Percentiles rank a stretch among this genome's conserved stretches.
Conservation (phyloP, 2,888 invertebrate genomes). For the Folsomia manolachei region DNA sequence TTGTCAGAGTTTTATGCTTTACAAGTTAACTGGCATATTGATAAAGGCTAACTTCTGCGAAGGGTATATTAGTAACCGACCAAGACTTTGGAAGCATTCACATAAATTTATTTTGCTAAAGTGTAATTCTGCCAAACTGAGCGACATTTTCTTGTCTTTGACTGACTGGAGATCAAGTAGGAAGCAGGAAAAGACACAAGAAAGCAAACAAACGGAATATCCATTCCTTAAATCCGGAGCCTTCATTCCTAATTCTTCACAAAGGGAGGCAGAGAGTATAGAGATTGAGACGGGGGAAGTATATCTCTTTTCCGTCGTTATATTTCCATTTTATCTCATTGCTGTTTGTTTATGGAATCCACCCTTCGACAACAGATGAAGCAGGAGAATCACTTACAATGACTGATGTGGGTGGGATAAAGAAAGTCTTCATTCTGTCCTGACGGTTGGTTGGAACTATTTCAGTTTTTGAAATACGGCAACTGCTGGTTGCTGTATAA, state of each 20-base stretch:
- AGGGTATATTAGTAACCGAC: too few relatives aligned
- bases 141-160: too few relatives aligned
- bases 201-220: constrained; percentile 9
- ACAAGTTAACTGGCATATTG: too few relatives aligned
- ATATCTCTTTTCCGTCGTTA: not conserved
- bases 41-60: too few relatives aligned
- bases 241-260: not conserved
- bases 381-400: not conserved
- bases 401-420: not conserved
- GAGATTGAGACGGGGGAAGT: not conserved
- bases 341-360: constrained; percentile 9
- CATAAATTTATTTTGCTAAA: too few relatives aligned
- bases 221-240: not conserved
- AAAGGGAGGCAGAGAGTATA: too few relatives aligned
- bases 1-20: too few relatives aligned
- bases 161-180: not conserved
- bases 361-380: constrained; percentile 4
- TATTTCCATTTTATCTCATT: constrained; percentile 22
- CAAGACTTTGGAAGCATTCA: too few relatives aligned
- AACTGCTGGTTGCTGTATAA: too few relatives aligned
- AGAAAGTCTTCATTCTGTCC: not conserved
- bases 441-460: too few relatives aligned
- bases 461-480: too few relatives aligned
- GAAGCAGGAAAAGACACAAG: constrained; percentile 11
- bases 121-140: too few relatives aligned